Evolutionary conservation across 2,888 invertebrate genomes (phyloP), one percentile per base, ranked within the genome.

Genomic region (Andrena dorsata): DNA sequence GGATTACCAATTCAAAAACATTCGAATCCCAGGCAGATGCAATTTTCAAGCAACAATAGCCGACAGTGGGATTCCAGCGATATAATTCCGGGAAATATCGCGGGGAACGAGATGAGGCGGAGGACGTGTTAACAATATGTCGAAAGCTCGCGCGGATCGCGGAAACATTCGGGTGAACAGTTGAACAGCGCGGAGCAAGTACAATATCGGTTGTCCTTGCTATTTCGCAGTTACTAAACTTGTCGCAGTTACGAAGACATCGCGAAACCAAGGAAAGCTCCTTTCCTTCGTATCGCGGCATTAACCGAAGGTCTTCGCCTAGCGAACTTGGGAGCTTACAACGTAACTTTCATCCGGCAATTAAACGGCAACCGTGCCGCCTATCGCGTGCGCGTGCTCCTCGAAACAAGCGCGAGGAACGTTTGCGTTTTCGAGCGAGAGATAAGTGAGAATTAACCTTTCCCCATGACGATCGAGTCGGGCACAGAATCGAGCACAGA

Each of bases 251-350:
- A 49, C 66, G 58, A 72, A 76, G 75, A 68, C 49, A 63, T 49
- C 49, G 58, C 8, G 41, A 23, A 49, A 58, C 58, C n/a, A 49
- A 23, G 41, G 35, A 28, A 81, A 81, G 82, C 82, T 75, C 71
- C 71, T 75, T 82, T 71, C 53, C 71, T 68, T 75, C 75, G 75
- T 63, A 56, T 81, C 69, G 61, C 66, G 53, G 71, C 49, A 75
- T 82, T 81, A 82, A 75, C 61, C 20, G 66, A 68, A 74, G 66
- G 53, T 71, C 70, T 47, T 30, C 60, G 35, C 51, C 51, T n/a
- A n/a, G 26, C 6, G 74, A 82, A 83, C 70, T 66, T 56, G 65
- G 51, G 20, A 16, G 51, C 76, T 81, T 81, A 80, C 80, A 51
- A 32, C 53, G 30, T 65, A 82, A 82, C 72, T 82, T 81, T 47